phyloP scores from a whole-genome alignment of 1,140 invertebrate genomes.

The Cephus cinctus region DNA sequence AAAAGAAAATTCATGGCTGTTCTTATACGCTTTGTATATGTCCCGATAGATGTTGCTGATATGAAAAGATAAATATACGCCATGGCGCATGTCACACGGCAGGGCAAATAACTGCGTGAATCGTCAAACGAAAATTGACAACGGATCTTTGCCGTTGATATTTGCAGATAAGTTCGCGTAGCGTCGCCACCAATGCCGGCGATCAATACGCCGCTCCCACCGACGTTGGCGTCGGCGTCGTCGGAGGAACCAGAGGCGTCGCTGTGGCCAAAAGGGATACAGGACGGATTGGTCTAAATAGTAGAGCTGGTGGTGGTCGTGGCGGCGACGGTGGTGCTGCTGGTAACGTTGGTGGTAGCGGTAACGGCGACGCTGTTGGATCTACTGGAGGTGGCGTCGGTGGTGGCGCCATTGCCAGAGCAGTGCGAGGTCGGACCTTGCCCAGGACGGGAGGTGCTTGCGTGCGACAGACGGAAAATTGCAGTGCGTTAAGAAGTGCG shows the following conservation, averaged over 20 bases:
- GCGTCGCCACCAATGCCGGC: constrained; percentile 28
- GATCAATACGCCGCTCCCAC: constrained; percentile 30
- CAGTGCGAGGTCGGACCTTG: constrained; percentile 6
- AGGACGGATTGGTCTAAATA: too few relatives aligned
- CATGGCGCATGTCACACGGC: too few relatives aligned
- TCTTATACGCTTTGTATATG: too few relatives aligned
- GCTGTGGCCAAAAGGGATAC: too few relatives aligned
- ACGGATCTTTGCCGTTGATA: too few relatives aligned
- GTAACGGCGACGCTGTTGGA: neutral
- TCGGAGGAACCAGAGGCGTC: constrained; percentile 26
- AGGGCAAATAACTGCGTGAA: too few relatives aligned
- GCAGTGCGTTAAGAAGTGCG: neutral
- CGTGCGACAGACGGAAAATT: too few relatives aligned
- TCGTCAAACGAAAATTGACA: too few relatives aligned
- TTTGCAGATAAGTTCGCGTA: constrained; percentile 13
- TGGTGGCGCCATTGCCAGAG: neutral
- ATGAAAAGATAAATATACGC: too few relatives aligned
- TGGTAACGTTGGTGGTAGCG: neutral
- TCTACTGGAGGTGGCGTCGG: neutral
- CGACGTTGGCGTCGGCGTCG: constrained; percentile 27
- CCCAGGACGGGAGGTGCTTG: constrained; percentile 1
- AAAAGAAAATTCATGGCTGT: too few relatives aligned
- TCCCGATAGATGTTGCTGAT: too few relatives aligned
- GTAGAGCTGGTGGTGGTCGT: neutral
- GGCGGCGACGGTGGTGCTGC: neutral